phyloP scores from a whole-genome alignment of 2,113 vertebrate genomes.

The Crotalus helleri region DNA sequence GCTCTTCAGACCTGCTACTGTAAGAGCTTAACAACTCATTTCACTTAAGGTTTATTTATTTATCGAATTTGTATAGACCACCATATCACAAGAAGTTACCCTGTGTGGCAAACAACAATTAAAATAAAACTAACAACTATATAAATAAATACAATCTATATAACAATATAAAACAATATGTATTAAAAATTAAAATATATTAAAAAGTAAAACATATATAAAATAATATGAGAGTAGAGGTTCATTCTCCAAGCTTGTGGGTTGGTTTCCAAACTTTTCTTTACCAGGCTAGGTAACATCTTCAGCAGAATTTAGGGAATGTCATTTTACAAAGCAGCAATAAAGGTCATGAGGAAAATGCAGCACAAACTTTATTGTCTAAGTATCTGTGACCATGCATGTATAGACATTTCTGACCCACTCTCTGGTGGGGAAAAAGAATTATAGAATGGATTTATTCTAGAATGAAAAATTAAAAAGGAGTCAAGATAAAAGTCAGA shows the following conservation, averaged over 20 bases:
- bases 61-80: not conserved
- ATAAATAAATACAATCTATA: no score
- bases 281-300: no score
- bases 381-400: not conserved
- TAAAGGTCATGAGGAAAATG: not conserved
- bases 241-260: no score
- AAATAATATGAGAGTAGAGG: no score
- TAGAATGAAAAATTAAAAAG: not conserved
- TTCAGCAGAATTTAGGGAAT: no score
- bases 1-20: slow-evolving; percentile 12
- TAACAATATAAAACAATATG: no score
- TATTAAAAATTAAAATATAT: no score
- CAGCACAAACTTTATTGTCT: not conserved
- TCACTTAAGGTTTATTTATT: not conserved
- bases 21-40: slow-evolving; percentile 29
- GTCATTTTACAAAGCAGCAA: not conserved
- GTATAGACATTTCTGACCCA: not conserved
- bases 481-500: not conserved
- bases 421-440: not conserved
- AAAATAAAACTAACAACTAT: no score
- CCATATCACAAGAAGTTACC: not conserved
- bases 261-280: no score
- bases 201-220: no score
- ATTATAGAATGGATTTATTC: not conserved
- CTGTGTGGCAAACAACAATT: no score